phyloP scores from a whole-genome alignment of 2,797 vertebrate genomes.

The Danio kyathit region DNA sequence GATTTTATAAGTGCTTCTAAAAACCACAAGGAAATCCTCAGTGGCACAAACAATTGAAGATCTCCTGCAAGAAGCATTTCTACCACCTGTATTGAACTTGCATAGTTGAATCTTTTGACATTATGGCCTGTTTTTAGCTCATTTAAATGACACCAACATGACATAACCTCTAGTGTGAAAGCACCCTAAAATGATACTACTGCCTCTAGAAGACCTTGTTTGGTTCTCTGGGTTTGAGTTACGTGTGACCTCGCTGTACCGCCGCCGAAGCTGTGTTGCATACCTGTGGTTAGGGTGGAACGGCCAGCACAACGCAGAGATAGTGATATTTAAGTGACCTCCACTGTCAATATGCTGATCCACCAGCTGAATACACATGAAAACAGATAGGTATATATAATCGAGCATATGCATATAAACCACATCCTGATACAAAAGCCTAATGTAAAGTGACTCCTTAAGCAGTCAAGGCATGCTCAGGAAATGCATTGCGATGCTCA shows the following conservation, averaged over 20 bases:
- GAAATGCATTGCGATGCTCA: conserved; percentile 6
- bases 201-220: conserved; percentile 51
- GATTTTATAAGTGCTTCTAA: too few species aligned
- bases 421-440: conserved; percentile 45
- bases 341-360: conserved; percentile 63
- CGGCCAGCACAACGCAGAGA: conserved; percentile 39
- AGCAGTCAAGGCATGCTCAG: neutral
- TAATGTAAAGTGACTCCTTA: conserved; percentile 3
- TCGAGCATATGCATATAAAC: neutral
- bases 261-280: conserved; percentile 51
- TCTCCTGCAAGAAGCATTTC: too few species aligned
- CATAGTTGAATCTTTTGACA: too few species aligned
- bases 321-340: conserved; percentile 66
- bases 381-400: conserved; percentile 31
- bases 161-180: neutral
- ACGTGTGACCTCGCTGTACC: conserved; percentile 57
- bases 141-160: neutral
- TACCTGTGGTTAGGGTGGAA: conserved; percentile 59
- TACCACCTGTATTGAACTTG: too few species aligned
- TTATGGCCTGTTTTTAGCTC: too few species aligned
- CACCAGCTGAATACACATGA: conserved; percentile 58
- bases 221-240: conserved; percentile 56
- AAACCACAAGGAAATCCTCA: too few species aligned
- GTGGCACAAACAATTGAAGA: too few species aligned
- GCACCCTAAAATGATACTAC: conserved; percentile 9